A percentile compares a stretch with the other conserved stretches of the same genome.
phyloP scores from a whole-genome alignment of 2,113 vertebrate species.

The Anguilla rostrata region DNA sequence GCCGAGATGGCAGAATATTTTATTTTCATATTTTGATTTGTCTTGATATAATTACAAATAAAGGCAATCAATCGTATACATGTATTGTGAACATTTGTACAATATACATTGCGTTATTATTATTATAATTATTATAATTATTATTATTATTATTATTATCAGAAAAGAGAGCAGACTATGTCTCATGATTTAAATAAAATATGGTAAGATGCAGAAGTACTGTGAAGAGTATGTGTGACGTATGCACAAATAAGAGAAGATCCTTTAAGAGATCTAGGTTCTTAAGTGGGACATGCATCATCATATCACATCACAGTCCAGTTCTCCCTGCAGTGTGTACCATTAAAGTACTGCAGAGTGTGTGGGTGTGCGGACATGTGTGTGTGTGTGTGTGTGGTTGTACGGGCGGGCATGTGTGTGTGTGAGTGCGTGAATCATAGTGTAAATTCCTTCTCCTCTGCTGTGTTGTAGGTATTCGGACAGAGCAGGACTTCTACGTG shows the following conservation, averaged over 20 bases:
- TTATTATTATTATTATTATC: too few relatives aligned
- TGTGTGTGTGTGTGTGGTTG: constrained; percentile 18
- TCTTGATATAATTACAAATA: not conserved
- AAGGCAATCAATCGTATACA: too few relatives aligned
- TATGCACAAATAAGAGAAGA: too few relatives aligned
- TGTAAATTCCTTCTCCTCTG: not conserved
- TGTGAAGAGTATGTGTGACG: not conserved
- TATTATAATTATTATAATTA: too few relatives aligned
- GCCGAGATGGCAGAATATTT: not conserved
- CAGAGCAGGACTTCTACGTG: constrained; percentile 86
- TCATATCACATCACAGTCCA: not conserved
- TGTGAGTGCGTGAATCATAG: too few relatives aligned
- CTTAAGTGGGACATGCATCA: not conserved
- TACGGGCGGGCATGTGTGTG: not conserved
- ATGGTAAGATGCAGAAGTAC: not conserved
- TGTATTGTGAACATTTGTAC: too few relatives aligned
- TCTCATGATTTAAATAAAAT: too few relatives aligned
- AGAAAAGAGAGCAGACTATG: too few relatives aligned
- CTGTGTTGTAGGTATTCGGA: constrained; percentile 71
- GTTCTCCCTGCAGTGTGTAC: not conserved
- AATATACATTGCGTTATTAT: too few relatives aligned
- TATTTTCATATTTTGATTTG: not conserved
- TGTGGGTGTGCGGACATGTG: constrained; percentile 20
- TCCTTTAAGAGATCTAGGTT: not conserved
- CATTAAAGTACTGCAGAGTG: not conserved